Evolutionary conservation across 1,140 invertebrate species (phyloP).

Genomic region (Colletes gigas): DNA sequence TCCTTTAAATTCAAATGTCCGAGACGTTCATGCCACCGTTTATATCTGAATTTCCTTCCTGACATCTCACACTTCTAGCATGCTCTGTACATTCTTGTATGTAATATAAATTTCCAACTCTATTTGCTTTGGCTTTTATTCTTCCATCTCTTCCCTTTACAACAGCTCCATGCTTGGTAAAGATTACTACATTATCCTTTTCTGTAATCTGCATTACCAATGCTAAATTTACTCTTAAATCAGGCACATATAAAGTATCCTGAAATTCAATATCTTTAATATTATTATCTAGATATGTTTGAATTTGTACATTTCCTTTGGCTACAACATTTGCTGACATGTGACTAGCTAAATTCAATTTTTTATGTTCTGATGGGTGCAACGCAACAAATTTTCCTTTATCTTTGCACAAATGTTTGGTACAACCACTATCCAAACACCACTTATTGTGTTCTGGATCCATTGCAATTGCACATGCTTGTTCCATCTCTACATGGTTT

Average conservation of each 20-base stretch:
- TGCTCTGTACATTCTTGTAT: not conserved
- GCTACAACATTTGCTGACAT: not conserved
- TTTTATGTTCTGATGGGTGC: not conserved
- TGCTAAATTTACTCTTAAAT: constrained; percentile 2
- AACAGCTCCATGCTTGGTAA: not conserved
- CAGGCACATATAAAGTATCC: constrained; percentile 19
- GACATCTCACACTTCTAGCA: not conserved
- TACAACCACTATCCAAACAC: constrained; percentile 11
- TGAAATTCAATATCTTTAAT: constrained; percentile 22
- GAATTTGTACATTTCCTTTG: constrained; percentile 1
- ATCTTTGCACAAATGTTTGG: not conserved
- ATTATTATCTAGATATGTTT: not conserved
- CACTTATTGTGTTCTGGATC: not conserved
- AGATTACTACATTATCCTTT: not conserved
- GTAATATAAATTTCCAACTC: not conserved
- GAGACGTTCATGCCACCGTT: not conserved
- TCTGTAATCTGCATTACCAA: not conserved
- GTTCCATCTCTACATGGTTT: no score
- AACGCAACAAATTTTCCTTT: not conserved
- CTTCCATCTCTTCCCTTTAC: constrained; percentile 26
- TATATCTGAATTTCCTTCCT: no score
- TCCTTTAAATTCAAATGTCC: not conserved
- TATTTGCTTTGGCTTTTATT: not conserved
- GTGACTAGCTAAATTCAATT: constrained; percentile 3
- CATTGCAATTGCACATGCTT: no score